Conservation (phyloP, 2,888 invertebrate genomes). For the Chymomyza caudatula region DNA sequence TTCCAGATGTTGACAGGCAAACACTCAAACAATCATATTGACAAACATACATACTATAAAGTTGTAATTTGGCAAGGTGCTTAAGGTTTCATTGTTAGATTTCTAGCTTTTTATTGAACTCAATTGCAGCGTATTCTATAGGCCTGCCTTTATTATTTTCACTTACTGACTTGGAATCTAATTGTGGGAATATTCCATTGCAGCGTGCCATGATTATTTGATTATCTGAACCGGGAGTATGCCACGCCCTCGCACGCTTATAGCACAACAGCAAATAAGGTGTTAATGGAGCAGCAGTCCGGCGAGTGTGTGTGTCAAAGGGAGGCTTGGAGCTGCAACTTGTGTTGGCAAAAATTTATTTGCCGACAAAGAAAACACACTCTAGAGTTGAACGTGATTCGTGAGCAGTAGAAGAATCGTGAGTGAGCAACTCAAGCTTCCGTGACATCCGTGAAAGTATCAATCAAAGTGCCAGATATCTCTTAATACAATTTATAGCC, state of each 20-base stretch:
- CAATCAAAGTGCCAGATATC: too few species aligned
- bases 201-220: constrained; percentile 47
- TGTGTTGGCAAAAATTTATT: constrained; percentile 41
- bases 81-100: constrained; percentile 31
- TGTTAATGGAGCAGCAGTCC: constrained; percentile 63
- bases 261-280: constrained; percentile 25
- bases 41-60: constrained; percentile 11
- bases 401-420: not conserved
- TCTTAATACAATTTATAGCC: too few species aligned
- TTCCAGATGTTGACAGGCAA: not conserved
- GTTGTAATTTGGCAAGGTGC: constrained; percentile 39
- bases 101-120: constrained; percentile 40
- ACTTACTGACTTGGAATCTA: constrained; percentile 45
- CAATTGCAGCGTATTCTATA: constrained; percentile 39
- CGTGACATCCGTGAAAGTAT: too few species aligned
- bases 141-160: too few species aligned
- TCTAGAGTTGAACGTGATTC: not conserved
- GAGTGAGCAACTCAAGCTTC: not conserved
- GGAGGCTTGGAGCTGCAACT: constrained; percentile 30
- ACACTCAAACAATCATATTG: not conserved
- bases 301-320: constrained; percentile 34
- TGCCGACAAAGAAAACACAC: not conserved
- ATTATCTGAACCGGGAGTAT: not conserved
- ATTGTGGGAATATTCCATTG: constrained; percentile 67
- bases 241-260: not conserved